Evolutionary conservation across 2,888 invertebrate species (phyloP), one percentile per base, ranked within the genome.

Genomic region (Carpatolechia fugitivella): DNA sequence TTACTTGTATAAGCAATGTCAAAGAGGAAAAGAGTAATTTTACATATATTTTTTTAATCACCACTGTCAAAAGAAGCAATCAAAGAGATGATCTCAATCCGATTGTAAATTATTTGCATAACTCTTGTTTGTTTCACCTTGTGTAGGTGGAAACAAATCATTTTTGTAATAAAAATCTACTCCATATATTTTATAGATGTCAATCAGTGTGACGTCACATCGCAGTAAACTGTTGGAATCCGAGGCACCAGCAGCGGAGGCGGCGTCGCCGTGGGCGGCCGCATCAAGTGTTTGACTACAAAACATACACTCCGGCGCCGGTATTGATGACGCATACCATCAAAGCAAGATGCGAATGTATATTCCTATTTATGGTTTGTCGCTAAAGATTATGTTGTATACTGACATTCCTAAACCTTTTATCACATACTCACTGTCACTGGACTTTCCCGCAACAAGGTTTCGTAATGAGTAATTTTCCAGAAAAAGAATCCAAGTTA

Each of bases 311-410:
- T n/a, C 13, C 33, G 3, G 24, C 30, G 13, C 30, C 14, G 55
- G 72, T 66, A 65, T 63, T 64, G 71, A 76, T 87, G 88, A 86
- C 85, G 81, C 85, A 87, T 64, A 60, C 61, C 65, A 68, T 14
- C 54, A 47, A 58, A 59, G 52, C 57, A 74, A 66, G 55, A 57
- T 56, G 60, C 55, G 52, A 65, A 60, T 67, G 60, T 68, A 66
- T 68, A 80, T 78, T 77, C 72, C 87, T 82, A 82, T 85, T 81
- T 87, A 84, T 74, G 85, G 85, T 63, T 59, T 11, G 36, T 14
- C 53, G 29, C 35, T 46, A 31, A 35, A 5, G 38, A 41, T 6
- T 24, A 24, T 41, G 40, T 41, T 18, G 18, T 18, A 11, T 16
- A 33, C 36, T 35, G 35, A 51, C 51, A 51, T 29, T 51, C 14